Base-by-base conservation (phyloP, 2,888 invertebrate genomes). In the Lymantria dispar region DNA sequence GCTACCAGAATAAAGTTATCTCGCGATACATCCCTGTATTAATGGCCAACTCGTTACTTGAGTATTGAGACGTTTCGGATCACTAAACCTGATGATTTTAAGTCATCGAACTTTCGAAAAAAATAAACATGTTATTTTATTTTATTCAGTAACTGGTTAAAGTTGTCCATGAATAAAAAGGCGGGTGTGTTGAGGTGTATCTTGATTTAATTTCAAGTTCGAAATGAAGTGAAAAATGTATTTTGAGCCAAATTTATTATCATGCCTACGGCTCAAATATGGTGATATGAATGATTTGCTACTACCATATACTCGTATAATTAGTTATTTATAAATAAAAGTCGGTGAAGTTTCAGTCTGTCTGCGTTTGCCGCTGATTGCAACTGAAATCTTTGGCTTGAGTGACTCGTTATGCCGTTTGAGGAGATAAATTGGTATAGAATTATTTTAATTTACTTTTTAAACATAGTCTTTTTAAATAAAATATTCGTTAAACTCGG, bases 1-100 rank as follows among this genome's bases (percentile, higher is more conserved):
- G 90, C 90, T 91, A 90, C 91, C 90, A 91, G 88, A 89, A 90
- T 90, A 88, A 90, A 90, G 90, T 87, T 90, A 91, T 90, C 90
- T 88, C 74, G 80, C 87, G 87, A 90, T 89, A 89, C 87, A 90
- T 89, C 88, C 89, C 87, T 74, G 83, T 88, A 91, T 90, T 90
- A 88, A 91, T 91, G 88, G 84, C 78, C 83, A 87, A 87, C 88
- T 90, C 88, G 88, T 91, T 91, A 91, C 88, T 88, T 84, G 86
- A 81, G 81, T 88, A 91, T 90, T 91, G 87, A 91, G 88, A 88
- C 78, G 85, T 89, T 83, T 81, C 55, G 78, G 82, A 83, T 82
- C 81, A 81, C 73, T 75, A 70, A 70, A 69, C 61, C 62, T 80
- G 80, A 83, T 81, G 81, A 79, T 83, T 80, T 75, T 74, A 68